phyloP scores from a whole-genome alignment of 2,888 invertebrate genomes.

The Biston stratarius region DNA sequence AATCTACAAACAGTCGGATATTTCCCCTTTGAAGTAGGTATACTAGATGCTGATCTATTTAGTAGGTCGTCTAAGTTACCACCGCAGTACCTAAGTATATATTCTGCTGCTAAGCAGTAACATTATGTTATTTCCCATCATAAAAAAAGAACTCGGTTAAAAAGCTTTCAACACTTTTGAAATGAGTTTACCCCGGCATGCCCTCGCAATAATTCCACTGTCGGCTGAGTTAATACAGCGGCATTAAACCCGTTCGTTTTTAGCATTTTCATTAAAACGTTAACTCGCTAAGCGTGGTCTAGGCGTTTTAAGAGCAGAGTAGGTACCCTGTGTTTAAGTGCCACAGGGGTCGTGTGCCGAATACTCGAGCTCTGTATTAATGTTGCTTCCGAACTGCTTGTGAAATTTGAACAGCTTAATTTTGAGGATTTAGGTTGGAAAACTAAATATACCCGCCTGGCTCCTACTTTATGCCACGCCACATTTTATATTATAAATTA shows the following conservation, averaged over 20 bases:
- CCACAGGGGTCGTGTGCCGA: constrained; percentile 8
- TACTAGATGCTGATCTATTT: too few species aligned
- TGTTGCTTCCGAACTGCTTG: not conserved
- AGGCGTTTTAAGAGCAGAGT: constrained; percentile 17
- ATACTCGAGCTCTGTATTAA: not conserved
- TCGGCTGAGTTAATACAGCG: constrained; percentile 24
- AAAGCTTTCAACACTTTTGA: constrained; percentile 3
- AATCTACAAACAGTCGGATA: too few species aligned
- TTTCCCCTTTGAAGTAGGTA: too few species aligned
- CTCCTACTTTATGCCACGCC: too few species aligned
- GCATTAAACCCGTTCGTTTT: constrained; percentile 32
- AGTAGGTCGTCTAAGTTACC: too few species aligned
- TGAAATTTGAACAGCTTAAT: not conserved
- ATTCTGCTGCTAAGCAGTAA: too few species aligned
- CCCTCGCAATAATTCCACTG: constrained; percentile 26
- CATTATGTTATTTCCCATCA: too few species aligned
- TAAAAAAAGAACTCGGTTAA: not conserved
- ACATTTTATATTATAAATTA: too few species aligned
- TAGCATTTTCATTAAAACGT: constrained; percentile 33
- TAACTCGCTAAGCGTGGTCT: constrained; percentile 21
- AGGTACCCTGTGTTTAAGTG: not conserved
- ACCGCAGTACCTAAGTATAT: too few species aligned
- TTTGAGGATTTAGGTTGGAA: not conserved
- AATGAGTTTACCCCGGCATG: constrained; percentile 9
- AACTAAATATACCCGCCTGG: too few species aligned